Evolutionary conservation across 2,797 vertebrate species (phyloP), one percentile per base, ranked within the genome.

Genomic region (Amblyraja radiata): DNA sequence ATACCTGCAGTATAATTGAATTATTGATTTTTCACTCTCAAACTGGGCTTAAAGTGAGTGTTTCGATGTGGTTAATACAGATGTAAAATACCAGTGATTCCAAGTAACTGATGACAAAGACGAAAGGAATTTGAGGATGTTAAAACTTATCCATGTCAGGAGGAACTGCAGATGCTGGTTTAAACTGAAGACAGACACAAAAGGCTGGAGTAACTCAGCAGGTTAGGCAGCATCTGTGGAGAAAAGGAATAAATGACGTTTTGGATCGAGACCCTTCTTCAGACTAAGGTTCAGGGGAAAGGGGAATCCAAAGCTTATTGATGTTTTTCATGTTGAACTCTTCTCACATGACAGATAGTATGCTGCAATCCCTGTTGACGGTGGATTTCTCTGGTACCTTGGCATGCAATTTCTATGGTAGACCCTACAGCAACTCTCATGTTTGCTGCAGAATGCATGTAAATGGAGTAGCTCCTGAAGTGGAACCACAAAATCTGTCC

Each of bases 1-100:
- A 88, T 36, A n/a, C 28, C 63, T 36, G n/a, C 1, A 63, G 84
- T 68, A 68, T 0, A 36, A 88, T 68, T 65, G n/a, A 32, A 68
- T 68, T 36, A 88, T 36, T 88, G n/a, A 88, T 88, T 88, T 88
- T 65, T 32, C 6, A 36, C 63, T 68, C 65, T 68, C n/a, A 88
- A 68, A 68, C n/a, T 18, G n/a, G 1, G n/a, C 10, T 32, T 36
- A 63, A 68, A 36, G 16, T 21, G 61, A 23, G 14, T n/a, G 63
- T 36, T 88, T 88, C 18, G n/a, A 36, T 0, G 0, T 63, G 10
- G 9, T 63, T 16, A 32, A 18, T 28, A 10, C 13, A 6, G 0
- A 13, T 28, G 54, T 86, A 13, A 32, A 28, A 14, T 21, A 88
- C 16, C n/a, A 39, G 32, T 68, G 84, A 8, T 65, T 18, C 14